A percentile compares a stretch with the other conserved stretches of the same genome.
phyloP scores from a whole-genome alignment of 2,888 invertebrate genomes.

The Strigamia maritima region DNA sequence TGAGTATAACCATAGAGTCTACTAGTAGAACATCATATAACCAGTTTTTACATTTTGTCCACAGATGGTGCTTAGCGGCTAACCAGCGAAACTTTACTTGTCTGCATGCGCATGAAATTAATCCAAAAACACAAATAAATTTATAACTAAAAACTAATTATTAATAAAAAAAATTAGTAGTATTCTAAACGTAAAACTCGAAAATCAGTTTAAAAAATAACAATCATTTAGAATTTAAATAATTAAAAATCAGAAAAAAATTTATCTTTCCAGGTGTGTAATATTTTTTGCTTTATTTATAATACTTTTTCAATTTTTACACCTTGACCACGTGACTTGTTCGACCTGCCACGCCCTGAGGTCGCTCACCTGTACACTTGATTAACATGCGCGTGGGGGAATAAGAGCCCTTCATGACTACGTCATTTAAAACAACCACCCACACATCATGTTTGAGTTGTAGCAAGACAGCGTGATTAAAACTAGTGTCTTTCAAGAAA shows the following conservation, averaged over 20 bases:
- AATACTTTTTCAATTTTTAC: not conserved
- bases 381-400: not conserved
- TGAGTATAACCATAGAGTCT: too few relatives aligned
- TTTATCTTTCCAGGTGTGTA: not conserved
- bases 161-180: too few relatives aligned
- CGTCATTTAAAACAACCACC: not conserved
- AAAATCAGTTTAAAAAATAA: too few relatives aligned
- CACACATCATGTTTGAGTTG: not conserved
- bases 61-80: too few relatives aligned
- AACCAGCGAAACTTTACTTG: too few relatives aligned
- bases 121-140: too few relatives aligned
- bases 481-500: not conserved
- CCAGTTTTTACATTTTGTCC: too few relatives aligned
- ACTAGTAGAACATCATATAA: too few relatives aligned
- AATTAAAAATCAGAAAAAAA: not conserved
- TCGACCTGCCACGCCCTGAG: not conserved
- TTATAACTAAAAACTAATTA: too few relatives aligned
- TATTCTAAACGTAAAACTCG: too few relatives aligned
- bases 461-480: not conserved
- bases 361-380: not conserved
- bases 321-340: not conserved
- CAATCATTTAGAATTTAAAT: not conserved
- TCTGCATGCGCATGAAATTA: too few relatives aligned
- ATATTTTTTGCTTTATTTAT: conserved; percentile 3
- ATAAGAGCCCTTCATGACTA: not conserved